Base-by-base conservation (phyloP, 2,888 invertebrate genomes). In the Acronicta alni region DNA sequence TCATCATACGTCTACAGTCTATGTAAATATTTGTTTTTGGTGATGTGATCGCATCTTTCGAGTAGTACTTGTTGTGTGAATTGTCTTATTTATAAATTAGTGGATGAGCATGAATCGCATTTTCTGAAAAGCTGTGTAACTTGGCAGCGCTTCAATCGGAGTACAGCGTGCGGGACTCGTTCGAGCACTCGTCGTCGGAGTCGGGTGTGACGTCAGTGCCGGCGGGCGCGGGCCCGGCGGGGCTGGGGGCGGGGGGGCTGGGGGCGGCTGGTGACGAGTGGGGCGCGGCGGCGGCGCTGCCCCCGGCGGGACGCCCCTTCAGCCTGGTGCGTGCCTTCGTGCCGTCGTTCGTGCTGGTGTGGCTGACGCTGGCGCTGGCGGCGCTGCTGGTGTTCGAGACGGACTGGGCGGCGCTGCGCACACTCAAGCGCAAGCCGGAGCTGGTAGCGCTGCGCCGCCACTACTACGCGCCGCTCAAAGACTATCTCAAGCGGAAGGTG, bases 391-490 rank as follows among this genome's bases (percentile, higher is more conserved):
- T 98, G 56, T 95, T 98, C 89, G 98, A 98, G 89, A 97, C 97
- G 16, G 97, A 98, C 87, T 96, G 96, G 85, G 95, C 96, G 55
- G 86, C 96, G 0, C 95, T 98, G 74, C 95, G 96, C 58, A 94
- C 95, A 35, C 88, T 98, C 62, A 95, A 96, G 62, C 96, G 96
- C 82, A 95, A 96, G 83, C 98, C 98, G 26, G 98, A 98, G 91
- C 95, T 98, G 90, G 85, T 96, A 37, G 95, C 97, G 47, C 94
- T 98, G 57, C 95, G 96, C 64, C 96, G 96, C 77, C 97, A 97
- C 81, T 97, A 98, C 90, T 98, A 98, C 90, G 96, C 96, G 80
- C 98, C 98, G 20, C 93, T 97, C 57, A 98, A 97, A 88, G 96
- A 97, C 83, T 97, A 96, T 89, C 89, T 97, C 74, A 95, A 95